phyloP scores from a whole-genome alignment of 2,113 vertebrate genomes.

The Pogona vitticeps region DNA sequence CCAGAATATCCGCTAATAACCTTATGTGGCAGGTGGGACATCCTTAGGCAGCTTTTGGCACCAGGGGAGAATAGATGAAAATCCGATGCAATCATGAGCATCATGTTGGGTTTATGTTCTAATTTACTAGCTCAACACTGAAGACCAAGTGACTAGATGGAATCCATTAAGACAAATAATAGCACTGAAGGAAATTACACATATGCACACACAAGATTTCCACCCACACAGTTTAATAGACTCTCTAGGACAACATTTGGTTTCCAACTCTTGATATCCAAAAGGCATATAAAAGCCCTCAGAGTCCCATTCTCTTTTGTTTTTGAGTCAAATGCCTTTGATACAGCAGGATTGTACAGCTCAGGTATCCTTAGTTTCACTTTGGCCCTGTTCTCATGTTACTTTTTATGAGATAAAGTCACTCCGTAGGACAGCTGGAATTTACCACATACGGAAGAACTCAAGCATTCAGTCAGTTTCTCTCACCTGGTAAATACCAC shows the following conservation, averaged over 20 bases:
- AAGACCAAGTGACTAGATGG: no score
- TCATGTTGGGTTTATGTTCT: no score
- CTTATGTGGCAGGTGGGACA: no score
- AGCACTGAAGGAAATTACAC: neutral
- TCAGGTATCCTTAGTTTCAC: neutral
- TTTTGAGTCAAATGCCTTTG: neutral
- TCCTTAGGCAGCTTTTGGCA: no score
- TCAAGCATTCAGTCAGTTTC: neutral
- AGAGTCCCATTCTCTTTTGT: neutral
- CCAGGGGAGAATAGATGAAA: no score
- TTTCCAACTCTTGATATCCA: neutral
- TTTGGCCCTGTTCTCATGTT: neutral
- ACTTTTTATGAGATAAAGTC: neutral
- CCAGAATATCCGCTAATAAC: no score
- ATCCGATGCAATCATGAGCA: no score
- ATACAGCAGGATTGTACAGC: neutral
- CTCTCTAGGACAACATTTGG: neutral
- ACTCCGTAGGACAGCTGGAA: neutral
- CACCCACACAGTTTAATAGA: neutral
- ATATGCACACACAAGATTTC: neutral
- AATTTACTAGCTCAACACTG: no score
- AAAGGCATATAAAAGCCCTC: neutral
- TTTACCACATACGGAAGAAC: neutral
- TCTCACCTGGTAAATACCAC: neutral
- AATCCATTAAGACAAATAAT: no score